phyloP scores from a whole-genome alignment of 2,888 invertebrate species.

The Diogma glabrata region DNA sequence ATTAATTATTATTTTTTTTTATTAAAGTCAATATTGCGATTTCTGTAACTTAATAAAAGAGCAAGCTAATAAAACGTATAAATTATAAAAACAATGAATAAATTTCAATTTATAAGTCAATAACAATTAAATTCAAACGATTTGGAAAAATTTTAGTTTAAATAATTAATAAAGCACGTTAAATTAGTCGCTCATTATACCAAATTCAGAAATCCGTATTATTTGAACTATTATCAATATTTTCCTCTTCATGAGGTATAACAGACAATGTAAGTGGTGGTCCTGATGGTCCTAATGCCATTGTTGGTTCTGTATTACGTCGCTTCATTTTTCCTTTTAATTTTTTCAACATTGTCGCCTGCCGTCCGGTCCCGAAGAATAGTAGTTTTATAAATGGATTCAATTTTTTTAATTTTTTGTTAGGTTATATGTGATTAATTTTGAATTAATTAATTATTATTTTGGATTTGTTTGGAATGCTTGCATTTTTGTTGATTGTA shows the following conservation, averaged over 20 bases:
- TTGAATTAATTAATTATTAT: neutral
- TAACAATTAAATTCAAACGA: too few species aligned
- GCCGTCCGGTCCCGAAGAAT: slow-evolving; percentile 31
- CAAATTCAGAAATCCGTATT: slow-evolving; percentile 55
- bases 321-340: slow-evolving; percentile 93
- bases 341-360: slow-evolving; percentile 99
- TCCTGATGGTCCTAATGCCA: slow-evolving; percentile 39
- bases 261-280: slow-evolving; percentile 35
- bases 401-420: neutral
- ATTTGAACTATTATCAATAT: slow-evolving; percentile 32
- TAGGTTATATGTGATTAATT: slow-evolving; percentile 7
- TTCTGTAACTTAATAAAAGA: too few species aligned
- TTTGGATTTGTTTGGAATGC: slow-evolving; percentile 5
- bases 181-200: slow-evolving; percentile 61
- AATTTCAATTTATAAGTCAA: too few species aligned
- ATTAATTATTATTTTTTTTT: too few species aligned
- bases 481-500: neutral
- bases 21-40: too few species aligned
- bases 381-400: slow-evolving; percentile 7
- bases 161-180: slow-evolving; percentile 35
- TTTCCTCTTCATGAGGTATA: slow-evolving; percentile 31
- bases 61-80: too few species aligned
- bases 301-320: slow-evolving; percentile 81
- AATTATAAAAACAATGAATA: too few species aligned
- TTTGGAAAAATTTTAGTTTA: too few species aligned